A percentile compares a stretch with the other conserved stretches of the same genome.
phyloP scores from a whole-genome alignment of 2,113 vertebrate species.

The Picathartes gymnocephalus region DNA sequence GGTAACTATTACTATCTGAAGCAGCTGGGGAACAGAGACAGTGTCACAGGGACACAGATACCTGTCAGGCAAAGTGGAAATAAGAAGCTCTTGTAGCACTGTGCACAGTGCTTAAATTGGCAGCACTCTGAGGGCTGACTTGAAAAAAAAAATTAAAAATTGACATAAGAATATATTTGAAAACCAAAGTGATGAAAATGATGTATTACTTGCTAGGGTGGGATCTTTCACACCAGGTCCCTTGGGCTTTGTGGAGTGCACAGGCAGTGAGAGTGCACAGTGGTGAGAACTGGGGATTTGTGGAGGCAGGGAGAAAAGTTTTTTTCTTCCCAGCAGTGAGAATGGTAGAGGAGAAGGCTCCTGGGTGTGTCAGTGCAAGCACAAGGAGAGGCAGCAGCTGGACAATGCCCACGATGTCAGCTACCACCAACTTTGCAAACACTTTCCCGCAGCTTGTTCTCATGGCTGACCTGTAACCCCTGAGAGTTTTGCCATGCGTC shows the following conservation, averaged over 20 bases:
- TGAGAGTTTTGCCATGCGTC: background rate
- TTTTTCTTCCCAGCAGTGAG: background rate
- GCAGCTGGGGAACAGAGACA: background rate
- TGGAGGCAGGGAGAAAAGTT: background rate
- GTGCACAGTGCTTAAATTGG: background rate
- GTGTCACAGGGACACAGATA: background rate
- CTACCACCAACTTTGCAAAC: background rate
- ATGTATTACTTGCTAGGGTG: background rate
- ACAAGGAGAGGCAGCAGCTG: background rate
- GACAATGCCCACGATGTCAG: background rate
- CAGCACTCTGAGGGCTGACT: background rate
- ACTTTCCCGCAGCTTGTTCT: background rate
- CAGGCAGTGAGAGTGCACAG: background rate
- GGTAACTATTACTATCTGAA: background rate
- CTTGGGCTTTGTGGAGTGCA: background rate
- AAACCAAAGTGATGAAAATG: slow-evolving; percentile 6
- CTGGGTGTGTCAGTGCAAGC: background rate
- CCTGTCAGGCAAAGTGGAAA: slow-evolving; percentile 47
- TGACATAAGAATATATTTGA: slow-evolving; percentile 6
- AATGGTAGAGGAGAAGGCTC: background rate
- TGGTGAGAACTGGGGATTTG: background rate
- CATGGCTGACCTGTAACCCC: background rate
- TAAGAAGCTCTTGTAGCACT: background rate
- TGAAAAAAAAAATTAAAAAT: background rate
- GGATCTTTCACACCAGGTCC: background rate